phyloP scores from a whole-genome alignment of 2,113 vertebrate genomes.

The Xenopus borealis region DNA sequence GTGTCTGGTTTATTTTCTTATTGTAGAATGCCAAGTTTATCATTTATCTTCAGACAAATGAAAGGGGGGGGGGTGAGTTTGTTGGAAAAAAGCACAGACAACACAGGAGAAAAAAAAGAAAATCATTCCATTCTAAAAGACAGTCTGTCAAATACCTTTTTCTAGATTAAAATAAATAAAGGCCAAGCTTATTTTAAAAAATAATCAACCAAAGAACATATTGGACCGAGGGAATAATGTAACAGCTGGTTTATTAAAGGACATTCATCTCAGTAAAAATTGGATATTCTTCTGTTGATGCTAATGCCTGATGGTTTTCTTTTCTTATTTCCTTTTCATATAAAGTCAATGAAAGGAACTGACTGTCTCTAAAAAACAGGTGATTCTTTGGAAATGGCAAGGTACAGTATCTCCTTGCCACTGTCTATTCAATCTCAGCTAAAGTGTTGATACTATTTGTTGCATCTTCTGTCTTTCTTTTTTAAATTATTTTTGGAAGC shows the following conservation, averaged over 20 bases:
- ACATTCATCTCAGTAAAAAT: constrained; percentile 44
- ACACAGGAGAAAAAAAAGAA: not conserved
- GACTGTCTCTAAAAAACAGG: constrained; percentile 14
- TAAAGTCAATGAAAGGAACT: constrained; percentile 13
- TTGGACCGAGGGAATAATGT: constrained; percentile 29
- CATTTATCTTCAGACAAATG: constrained; percentile 16
- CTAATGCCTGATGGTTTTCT: constrained; percentile 28
- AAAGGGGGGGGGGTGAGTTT: not conserved
- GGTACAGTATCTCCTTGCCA: not conserved
- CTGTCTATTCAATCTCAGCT: not conserved
- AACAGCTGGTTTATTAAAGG: constrained; percentile 43
- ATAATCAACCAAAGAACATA: constrained; percentile 29
- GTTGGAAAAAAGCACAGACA: not conserved
- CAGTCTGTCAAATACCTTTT: constrained; percentile 11
- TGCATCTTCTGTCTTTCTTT: not conserved
- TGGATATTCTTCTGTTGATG: constrained; percentile 36
- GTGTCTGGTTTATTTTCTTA: constrained; percentile 7
- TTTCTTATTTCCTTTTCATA: constrained; percentile 32
- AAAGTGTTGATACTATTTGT: constrained; percentile 2
- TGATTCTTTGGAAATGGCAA: constrained; percentile 24
- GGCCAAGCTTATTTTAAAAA: constrained; percentile 35
- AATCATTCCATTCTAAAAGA: constrained; percentile 12
- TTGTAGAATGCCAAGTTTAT: constrained; percentile 21
- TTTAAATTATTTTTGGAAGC: not conserved
- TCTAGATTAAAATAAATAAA: constrained; percentile 34